Evolutionary conservation across 2,113 vertebrate species (phyloP).

Genomic region (Myotis davidii): DNA sequence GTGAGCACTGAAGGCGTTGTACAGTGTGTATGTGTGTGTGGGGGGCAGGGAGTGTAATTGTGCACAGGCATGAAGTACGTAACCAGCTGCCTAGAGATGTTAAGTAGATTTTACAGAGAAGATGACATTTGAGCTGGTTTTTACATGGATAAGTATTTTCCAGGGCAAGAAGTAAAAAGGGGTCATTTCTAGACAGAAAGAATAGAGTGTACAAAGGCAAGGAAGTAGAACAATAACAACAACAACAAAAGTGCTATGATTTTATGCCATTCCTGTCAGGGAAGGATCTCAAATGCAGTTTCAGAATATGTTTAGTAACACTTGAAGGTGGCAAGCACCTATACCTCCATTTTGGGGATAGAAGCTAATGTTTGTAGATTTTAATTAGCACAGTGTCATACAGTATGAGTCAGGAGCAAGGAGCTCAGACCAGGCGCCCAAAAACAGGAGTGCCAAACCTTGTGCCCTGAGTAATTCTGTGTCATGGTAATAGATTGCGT

Average conservation of each 20-base stretch:
- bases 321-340: background rate
- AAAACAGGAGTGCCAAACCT: conserved; percentile 61
- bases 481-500: conserved; percentile 38
- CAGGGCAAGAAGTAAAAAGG: conserved; percentile 54
- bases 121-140: background rate
- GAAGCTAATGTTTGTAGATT: conserved; percentile 41
- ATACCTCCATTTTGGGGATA: conserved; percentile 13
- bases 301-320: conserved; percentile 45
- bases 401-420: conserved; percentile 58
- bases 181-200: background rate
- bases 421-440: background rate
- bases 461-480: conserved; percentile 58
- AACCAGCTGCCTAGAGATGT: background rate
- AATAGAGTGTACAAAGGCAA: conserved; percentile 22
- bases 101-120: conserved; percentile 51
- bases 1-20: background rate
- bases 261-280: background rate
- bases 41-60: background rate
- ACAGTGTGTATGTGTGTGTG: background rate
- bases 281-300: conserved; percentile 30
- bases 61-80: background rate
- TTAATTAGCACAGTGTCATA: conserved; percentile 47
- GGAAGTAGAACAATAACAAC: background rate
- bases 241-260: background rate
- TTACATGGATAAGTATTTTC: conserved; percentile 27